Base-by-base conservation (phyloP, 2,797 vertebrate genomes). In the Sorex maritimensis region DNA sequence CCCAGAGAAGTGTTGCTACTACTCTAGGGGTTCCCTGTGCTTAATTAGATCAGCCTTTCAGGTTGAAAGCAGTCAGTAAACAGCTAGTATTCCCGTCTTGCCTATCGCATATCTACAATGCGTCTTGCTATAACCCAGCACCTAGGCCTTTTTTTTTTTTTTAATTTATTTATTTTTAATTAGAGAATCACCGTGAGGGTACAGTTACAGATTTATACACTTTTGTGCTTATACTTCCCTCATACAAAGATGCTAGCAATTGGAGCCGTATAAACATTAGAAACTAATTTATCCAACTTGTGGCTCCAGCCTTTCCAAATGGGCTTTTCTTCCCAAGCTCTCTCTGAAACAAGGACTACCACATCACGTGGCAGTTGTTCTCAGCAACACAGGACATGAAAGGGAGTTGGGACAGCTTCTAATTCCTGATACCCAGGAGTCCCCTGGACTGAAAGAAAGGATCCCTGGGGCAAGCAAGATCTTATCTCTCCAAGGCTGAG, bases 321-420 rank as follows among this genome's bases (percentile, higher is more conserved):
- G 73, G 90, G 41, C 34, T 67, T 69, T 83, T 91, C 83, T 72
- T 69, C 81, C 78, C 93, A 92, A 71, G 17, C 8, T 72, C 63
- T 17, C 52, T 80, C 38, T n/a, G 68, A 71, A 86, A 88, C 58
- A 73, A 82, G 49, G 5, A 44, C 26, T 7, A 13, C 23, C 44
- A 44, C 6, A n/a, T 24, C 6, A 2, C 2, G 10, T 3, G 3
- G 15, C 17, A 38, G 78, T 34, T 38, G 52, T 30, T 24, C 19
- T 49, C 90, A 30, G 72, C 81, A 90, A 89, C 28, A 91, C 74
- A 68, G 8, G 19, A 49, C 82, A 79, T 2, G 1, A 65, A 79
- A 83, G 44, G 14, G 30, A 88, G 52, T 28, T 61, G 1, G 17
- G 30, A 34, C 13, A 41, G 69, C 46, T 65, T n/a, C 46, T 65